Evolutionary conservation across 2,888 invertebrate species (phyloP), one percentile per base, ranked within the genome.

Genomic region (Protonemura montana): DNA sequence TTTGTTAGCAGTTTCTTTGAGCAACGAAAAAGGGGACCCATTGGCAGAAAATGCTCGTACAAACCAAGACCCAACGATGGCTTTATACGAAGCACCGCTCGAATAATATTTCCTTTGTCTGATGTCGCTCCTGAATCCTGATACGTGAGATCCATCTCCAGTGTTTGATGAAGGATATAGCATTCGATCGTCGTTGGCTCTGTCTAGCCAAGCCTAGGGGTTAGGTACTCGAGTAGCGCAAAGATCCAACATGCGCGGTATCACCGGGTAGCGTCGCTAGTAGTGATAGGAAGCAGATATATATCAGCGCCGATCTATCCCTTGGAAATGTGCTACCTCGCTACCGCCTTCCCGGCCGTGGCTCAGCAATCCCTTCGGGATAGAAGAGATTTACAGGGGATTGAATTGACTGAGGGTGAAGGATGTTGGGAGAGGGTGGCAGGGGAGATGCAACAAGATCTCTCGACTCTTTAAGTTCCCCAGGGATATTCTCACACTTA

Each of bases 401-500:
- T 42, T 85, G 41, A 77, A 77, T 59, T 27, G 86, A 78, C 29
- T 28, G 80, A 81, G 30, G 59, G 85, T 30, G 77, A 81, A 85
- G 80, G 42, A 86, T 85, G 29, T 35, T 42, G 41, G 30, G 27
- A 29, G 85, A 78, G 78, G 28, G 80, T 25, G 78, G 25, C 27
- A 29, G 81, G 86, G 76, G 41, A 26, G 78, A 26, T 82, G 82
- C 82, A 59, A 83, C 84, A 76, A 84, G 76, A 84, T 84, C 84
- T 84, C 84, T 84, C 84, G 84, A 84, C 84, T 84, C 84, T 59
- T 29, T 59, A 84, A 27, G 84, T 30, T 84, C 84, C 84, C 84
- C 6, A 27, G 84, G 84, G 84, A 76, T 84, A 76, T 82, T 84
- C 84, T 84, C 84, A 28, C 84, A 84, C 84, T 84, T 84, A 84